Conservation (phyloP, 2,113 vertebrate genomes). For the Alouatta palliata region DNA sequence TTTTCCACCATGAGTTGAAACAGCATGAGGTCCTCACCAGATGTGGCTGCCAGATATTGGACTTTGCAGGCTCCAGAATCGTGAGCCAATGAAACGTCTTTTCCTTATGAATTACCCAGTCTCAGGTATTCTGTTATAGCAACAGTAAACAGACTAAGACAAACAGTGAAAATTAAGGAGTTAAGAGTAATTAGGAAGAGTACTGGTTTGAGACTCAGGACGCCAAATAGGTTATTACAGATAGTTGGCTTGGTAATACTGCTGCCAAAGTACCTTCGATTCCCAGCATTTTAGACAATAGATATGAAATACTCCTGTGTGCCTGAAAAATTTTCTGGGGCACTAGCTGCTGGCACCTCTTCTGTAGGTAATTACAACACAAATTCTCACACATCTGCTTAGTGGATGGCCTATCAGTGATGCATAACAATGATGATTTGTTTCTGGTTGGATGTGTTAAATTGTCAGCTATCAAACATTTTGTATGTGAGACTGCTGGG, state of each 20-base stretch:
- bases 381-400: constrained; percentile 65
- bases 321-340: constrained; percentile 50
- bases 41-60: not conserved
- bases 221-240: not conserved
- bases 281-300: constrained; percentile 40
- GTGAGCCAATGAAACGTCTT: not conserved
- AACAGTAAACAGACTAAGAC: not conserved
- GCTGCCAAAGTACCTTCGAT: constrained; percentile 39
- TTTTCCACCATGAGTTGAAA: not conserved
- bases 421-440: constrained; percentile 58
- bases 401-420: constrained; percentile 59
- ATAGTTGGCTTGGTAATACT: not conserved
- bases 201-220: constrained; percentile 31
- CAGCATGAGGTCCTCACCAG: not conserved
- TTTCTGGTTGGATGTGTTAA: constrained; percentile 56
- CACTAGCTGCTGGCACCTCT: constrained; percentile 43
- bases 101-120: not conserved
- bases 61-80: not conserved
- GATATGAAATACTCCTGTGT: constrained; percentile 39
- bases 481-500: constrained; percentile 54
- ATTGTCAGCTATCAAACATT: constrained; percentile 52
- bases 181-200: constrained; percentile 17
- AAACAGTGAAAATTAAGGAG: not conserved
- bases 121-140: not conserved
- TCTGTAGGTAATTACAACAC: constrained; percentile 54